These are phyloP conservation scores for Campylomormyrus tamandua DNA, from an alignment of 2,113 vertebrate species.

Conservation along the genomic window DNA sequence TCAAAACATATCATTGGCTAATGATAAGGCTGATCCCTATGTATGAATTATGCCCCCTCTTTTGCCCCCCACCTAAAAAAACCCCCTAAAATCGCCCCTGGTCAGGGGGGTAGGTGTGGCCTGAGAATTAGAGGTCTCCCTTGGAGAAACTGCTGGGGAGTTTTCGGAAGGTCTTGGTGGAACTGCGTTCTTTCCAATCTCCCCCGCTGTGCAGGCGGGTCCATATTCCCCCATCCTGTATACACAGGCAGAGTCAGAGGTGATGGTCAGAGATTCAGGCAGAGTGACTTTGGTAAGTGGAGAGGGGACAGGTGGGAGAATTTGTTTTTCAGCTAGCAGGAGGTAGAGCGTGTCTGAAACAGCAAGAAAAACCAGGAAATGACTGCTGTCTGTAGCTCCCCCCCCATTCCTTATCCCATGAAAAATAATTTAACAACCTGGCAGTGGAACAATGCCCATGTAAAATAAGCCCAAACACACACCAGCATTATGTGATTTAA, in stretches of 20 bases:
- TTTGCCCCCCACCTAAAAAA: background rate
- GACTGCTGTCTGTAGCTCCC: background rate
- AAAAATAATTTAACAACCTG: conserved; percentile 16
- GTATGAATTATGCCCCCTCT: background rate
- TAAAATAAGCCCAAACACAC: background rate
- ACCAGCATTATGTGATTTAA: conserved; percentile 25
- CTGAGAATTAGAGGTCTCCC: background rate
- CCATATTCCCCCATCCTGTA: background rate
- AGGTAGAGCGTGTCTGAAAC: background rate
- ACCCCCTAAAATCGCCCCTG: background rate
- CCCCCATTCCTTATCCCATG: background rate
- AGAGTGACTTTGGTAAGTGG: background rate
- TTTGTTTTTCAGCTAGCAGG: background rate
- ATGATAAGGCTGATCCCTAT: background rate
- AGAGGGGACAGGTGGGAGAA: background rate
- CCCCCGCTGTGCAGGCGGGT: background rate
- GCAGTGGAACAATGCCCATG: conserved; percentile 1
- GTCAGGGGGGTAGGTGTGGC: background rate
- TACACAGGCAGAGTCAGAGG: background rate
- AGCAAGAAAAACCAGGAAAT: background rate
- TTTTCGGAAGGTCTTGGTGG: background rate
- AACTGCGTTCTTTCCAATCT: background rate
- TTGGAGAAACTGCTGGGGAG: background rate
- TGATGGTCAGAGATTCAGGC: background rate
- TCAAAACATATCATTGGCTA: background rate